These are phyloP conservation scores for Homarus americanus DNA, from an alignment of 1,140 invertebrate genomes.

Conservation along the genomic window DNA sequence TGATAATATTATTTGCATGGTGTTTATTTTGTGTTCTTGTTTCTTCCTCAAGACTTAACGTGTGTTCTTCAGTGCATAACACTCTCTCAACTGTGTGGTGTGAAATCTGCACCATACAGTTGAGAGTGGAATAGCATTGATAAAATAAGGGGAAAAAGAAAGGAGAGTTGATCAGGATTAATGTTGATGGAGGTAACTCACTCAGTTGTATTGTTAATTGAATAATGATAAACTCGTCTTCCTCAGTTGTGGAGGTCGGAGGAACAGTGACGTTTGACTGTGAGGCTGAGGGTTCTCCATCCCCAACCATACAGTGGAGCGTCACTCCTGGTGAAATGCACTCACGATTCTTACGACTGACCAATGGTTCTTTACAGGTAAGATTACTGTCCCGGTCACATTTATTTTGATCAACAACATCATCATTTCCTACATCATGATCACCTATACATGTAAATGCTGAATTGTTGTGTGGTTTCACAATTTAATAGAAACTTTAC, in stretches of 20 bases:
- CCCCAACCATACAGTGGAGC: constrained; percentile 79
- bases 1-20: too few species aligned
- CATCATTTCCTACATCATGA: neutral
- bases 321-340: constrained; percentile 61
- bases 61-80: too few species aligned
- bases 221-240: neutral
- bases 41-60: too few species aligned
- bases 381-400: too few species aligned
- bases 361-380: constrained; percentile 66
- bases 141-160: neutral
- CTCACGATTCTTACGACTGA: constrained; percentile 31
- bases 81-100: too few species aligned
- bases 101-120: too few species aligned
- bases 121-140: too few species aligned
- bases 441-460: too few species aligned
- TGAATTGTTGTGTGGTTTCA: too few species aligned
- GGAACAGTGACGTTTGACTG: constrained; percentile 76
- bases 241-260: constrained; percentile 53
- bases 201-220: neutral
- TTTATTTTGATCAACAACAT: neutral
- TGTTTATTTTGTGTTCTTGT: too few species aligned
- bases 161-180: neutral
- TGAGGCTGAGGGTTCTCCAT: constrained; percentile 79
- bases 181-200: too few species aligned
- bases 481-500: too few species aligned